Conservation (phyloP, 2,113 vertebrate species). For the Heloderma charlesbogerti region DNA sequence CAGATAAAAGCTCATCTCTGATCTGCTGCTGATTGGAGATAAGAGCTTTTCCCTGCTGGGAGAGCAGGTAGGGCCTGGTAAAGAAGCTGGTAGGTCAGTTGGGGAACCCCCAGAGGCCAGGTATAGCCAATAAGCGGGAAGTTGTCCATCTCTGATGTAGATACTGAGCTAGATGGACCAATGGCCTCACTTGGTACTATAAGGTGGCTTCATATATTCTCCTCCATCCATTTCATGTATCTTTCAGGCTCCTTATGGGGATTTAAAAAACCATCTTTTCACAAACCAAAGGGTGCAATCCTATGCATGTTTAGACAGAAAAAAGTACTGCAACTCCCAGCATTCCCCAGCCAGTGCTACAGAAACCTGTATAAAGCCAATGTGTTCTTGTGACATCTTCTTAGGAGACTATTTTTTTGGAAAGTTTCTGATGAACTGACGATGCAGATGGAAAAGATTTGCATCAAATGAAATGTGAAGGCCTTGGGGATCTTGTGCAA, state of each 20-base stretch:
- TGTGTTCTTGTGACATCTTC: background rate
- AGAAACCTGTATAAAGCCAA: background rate
- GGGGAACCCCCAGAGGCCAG: no score
- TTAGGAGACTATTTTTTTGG: background rate
- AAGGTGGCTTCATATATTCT: background rate
- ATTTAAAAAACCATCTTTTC: no score
- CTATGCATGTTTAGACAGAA: no score
- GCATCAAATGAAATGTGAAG: background rate
- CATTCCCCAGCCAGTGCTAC: background rate
- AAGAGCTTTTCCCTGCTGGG: no score
- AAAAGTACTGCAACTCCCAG: no score
- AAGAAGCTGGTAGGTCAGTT: no score
- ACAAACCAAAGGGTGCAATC: no score
- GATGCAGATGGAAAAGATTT: background rate
- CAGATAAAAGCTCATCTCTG: no score
- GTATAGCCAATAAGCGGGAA: no score
- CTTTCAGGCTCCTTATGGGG: background rate
- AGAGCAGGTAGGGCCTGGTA: no score
- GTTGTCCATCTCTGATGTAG: background rate
- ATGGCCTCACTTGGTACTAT: background rate
- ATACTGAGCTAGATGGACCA: background rate
- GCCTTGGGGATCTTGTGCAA: background rate
- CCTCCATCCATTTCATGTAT: background rate
- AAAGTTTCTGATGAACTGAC: background rate
- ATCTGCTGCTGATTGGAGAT: no score